Evolutionary conservation across 2,113 vertebrate genomes (phyloP).

Genomic region (Xenopus tropicalis): UCB_Xtro_10.0 CM004451.2:65633001-65633500

Average conservation of each 20-base stretch:
- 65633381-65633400: not conserved
- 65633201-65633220: not conserved
- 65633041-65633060: constrained; percentile 81
- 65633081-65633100: constrained; percentile 82
- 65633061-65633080: constrained; percentile 81
- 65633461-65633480: constrained; percentile 7
- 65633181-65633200: constrained; percentile 56
- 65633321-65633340: not conserved
- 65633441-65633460: not conserved
- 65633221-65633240: not conserved
- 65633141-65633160: constrained; percentile 77
- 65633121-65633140: constrained; percentile 73
- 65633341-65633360: not conserved
- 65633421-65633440: not conserved
- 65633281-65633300: not conserved
- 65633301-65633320: not conserved
- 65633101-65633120: constrained; percentile 73
- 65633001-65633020: constrained; percentile 79
- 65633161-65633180: constrained; percentile 72
- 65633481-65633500: not conserved
- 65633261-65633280: not conserved
- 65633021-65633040: constrained; percentile 74
- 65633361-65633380: not conserved
- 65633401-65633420: not conserved
- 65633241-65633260: not conserved